Percentiles rank a stretch among this genome's conserved stretches.
phyloP scores from a whole-genome alignment of 2,888 invertebrate genomes.

The Spisula solida region DNA sequence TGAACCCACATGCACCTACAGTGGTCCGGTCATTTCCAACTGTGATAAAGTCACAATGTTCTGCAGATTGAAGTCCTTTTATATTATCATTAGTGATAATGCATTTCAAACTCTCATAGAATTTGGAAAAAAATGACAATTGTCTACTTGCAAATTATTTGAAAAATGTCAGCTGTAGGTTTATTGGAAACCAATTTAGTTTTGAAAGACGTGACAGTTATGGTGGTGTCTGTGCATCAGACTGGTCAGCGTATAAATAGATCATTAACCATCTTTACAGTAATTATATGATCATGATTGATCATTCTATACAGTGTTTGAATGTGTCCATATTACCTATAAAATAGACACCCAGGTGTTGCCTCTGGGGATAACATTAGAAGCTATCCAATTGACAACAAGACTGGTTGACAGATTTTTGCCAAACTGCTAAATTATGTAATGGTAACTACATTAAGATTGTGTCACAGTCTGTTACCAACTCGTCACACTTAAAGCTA shows the following conservation, averaged over 20 bases:
- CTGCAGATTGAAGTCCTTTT: too few species aligned
- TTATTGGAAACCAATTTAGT: background rate
- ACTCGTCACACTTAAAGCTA: background rate
- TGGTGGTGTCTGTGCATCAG: background rate
- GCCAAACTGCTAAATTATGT: constrained; percentile 17
- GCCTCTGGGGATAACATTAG: constrained; percentile 15
- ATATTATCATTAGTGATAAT: too few species aligned
- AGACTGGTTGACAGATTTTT: constrained; percentile 50
- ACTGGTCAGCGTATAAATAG: background rate
- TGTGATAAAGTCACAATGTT: too few species aligned
- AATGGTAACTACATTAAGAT: constrained; percentile 13
- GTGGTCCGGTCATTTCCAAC: too few species aligned
- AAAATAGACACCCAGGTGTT: background rate
- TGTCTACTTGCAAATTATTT: too few species aligned
- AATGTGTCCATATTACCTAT: constrained; percentile 23
- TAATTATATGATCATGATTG: constrained; percentile 19
- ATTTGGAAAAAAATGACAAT: too few species aligned
- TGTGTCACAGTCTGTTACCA: constrained; percentile 26
- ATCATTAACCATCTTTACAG: constrained; percentile 12
- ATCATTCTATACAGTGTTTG: background rate
- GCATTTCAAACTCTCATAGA: too few species aligned
- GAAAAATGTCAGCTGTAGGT: too few species aligned
- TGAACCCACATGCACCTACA: too few species aligned
- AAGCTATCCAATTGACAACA: constrained; percentile 40
- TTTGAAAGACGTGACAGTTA: background rate